These are phyloP conservation scores for Chaenodraco wilsoni DNA, from an alignment of 2,797 vertebrate genomes.

Conservation along the genomic window DNA sequence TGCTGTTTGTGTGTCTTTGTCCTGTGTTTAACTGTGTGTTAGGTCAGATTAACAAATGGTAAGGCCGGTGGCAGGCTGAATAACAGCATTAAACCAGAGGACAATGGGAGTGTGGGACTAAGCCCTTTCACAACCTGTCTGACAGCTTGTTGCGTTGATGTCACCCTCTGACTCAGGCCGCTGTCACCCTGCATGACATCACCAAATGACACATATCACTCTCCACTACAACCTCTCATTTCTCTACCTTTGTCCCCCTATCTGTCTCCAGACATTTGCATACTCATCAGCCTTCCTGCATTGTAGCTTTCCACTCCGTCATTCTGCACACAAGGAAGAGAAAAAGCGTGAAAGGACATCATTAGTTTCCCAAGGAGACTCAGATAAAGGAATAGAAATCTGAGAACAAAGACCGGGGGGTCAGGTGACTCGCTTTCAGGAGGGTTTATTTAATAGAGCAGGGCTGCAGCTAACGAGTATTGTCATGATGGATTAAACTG, in stretches of 20 bases:
- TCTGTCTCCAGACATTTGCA: conserved; percentile 47
- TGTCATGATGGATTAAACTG: too few relatives aligned
- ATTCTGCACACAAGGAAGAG: conserved; percentile 42
- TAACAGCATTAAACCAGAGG: conserved; percentile 80
- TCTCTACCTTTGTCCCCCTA: conserved; percentile 20
- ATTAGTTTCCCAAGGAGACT: conserved; percentile 62
- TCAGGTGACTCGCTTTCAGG: conserved; percentile 25
- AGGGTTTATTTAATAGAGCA: not conserved
- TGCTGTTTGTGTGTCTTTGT: conserved; percentile 78
- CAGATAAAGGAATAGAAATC: conserved; percentile 30
- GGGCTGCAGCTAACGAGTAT: too few relatives aligned
- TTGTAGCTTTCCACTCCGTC: conserved; percentile 46
- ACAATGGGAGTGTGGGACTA: conserved; percentile 80
- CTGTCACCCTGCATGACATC: conserved; percentile 79
- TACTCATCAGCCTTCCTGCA: conserved; percentile 69
- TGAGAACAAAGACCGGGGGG: conserved; percentile 18
- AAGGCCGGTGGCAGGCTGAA: conserved; percentile 79
- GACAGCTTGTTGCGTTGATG: conserved; percentile 79
- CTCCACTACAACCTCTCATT: conserved; percentile 43
- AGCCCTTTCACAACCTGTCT: conserved; percentile 82
- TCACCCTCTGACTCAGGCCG: conserved; percentile 84
- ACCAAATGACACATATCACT: conserved; percentile 74
- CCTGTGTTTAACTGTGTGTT: conserved; percentile 75
- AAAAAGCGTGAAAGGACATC: conserved; percentile 56
- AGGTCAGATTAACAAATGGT: conserved; percentile 84